These are phyloP conservation scores for Diplosoma virens DNA, from an alignment of 23 tunicate genomes.

Conservation along the genomic window DNA sequence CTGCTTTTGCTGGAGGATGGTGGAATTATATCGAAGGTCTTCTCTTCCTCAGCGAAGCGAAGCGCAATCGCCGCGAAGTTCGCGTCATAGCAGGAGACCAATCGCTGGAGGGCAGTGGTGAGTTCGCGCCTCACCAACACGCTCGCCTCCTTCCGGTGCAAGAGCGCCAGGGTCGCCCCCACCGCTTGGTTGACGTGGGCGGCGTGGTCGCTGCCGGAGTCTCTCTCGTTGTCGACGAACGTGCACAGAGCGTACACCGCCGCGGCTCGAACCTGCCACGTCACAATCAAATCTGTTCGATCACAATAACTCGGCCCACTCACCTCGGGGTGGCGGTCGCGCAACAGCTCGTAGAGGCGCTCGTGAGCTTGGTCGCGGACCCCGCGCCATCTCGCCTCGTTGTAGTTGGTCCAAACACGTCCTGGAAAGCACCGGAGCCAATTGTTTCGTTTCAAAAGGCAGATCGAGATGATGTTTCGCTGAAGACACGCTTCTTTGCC, in stretches of 20 bases:
- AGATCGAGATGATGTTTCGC: slow-evolving; percentile 74
- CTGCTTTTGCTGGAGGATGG: not conserved
- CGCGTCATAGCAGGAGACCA: slow-evolving; percentile 80
- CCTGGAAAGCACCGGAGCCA: slow-evolving; percentile 52
- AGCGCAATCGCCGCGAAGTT: slow-evolving; percentile 78
- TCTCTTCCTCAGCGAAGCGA: slow-evolving; percentile 77
- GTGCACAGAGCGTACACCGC: slow-evolving; percentile 90
- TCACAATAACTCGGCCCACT: no score
- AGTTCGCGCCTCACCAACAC: slow-evolving; percentile 78
- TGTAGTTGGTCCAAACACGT: slow-evolving; percentile 87
- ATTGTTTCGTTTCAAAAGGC: slow-evolving; percentile 72
- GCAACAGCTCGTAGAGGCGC: slow-evolving; percentile 66
- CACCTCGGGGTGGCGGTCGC: slow-evolving; percentile 87
- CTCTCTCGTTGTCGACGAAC: slow-evolving; percentile 82
- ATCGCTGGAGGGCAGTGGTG: slow-evolving; percentile 73
- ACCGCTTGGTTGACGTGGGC: slow-evolving; percentile 84
- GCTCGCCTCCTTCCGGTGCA: slow-evolving; percentile 61
- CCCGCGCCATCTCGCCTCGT: slow-evolving; percentile 87
- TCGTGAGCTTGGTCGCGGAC: slow-evolving; percentile 84
- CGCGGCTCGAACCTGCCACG: slow-evolving; percentile 97
- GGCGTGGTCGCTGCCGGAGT: slow-evolving; percentile 86
- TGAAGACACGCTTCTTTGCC: slow-evolving; percentile 81
- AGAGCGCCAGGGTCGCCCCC: slow-evolving; percentile 62
- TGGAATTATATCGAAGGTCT: slow-evolving; percentile 1
- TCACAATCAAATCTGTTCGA: no score